phyloP scores from a whole-genome alignment of 2,888 invertebrate species.

The Nephrotoma appendiculata region DNA sequence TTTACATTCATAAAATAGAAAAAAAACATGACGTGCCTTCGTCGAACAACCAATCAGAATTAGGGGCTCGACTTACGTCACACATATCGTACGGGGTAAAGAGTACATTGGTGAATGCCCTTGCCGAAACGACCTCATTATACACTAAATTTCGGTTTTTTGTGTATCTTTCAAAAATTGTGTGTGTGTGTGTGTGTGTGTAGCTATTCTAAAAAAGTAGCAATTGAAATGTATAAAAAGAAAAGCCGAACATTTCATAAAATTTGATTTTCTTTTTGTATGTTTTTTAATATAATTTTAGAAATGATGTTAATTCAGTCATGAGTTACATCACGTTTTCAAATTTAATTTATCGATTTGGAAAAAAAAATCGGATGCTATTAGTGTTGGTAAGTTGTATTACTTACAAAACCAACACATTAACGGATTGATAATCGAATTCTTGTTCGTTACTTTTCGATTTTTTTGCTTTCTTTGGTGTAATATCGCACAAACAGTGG shows the following conservation, averaged over 20 bases:
- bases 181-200: neutral
- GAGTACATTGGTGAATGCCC: conserved; percentile 1
- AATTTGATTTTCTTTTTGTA: neutral
- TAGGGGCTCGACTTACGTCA: conserved; percentile 12
- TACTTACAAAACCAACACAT: neutral
- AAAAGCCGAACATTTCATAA: neutral
- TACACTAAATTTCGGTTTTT: neutral
- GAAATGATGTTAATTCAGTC: neutral
- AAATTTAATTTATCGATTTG: neutral
- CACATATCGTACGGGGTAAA: neutral
- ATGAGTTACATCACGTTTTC: neutral
- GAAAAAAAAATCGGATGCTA: neutral
- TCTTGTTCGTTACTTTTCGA: neutral
- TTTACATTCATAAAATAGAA: neutral
- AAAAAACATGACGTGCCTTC: conserved; percentile 10
- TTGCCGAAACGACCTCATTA: conserved; percentile 1
- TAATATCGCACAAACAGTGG: neutral
- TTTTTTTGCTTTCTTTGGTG: neutral
- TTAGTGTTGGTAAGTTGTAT: neutral
- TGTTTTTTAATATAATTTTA: neutral
- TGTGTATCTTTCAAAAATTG: neutral
- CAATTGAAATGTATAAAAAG: too few relatives aligned
- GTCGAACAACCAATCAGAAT: conserved; percentile 9
- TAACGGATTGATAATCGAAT: neutral
- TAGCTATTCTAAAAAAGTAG: neutral